Conservation (phyloP, 1,140 invertebrate species). For the Ladona fulva region DNA sequence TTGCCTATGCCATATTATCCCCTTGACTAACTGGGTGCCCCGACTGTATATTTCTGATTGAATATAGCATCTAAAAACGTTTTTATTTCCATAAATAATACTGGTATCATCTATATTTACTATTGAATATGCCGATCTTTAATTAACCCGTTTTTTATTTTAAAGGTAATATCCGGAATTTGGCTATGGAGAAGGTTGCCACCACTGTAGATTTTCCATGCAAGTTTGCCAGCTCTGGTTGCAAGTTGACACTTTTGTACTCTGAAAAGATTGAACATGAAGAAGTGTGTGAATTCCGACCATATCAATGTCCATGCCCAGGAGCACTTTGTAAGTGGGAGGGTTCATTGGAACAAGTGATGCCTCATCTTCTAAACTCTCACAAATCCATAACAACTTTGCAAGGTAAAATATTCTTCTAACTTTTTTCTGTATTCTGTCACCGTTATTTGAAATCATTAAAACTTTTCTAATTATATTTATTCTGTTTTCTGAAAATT, state of each 20-base stretch:
- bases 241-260: slow-evolving; percentile 82
- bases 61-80: no score
- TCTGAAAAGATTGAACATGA: slow-evolving; percentile 98
- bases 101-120: no score
- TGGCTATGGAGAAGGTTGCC: slow-evolving; percentile 99
- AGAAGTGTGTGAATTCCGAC: slow-evolving; percentile 94
- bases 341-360: slow-evolving; percentile 89
- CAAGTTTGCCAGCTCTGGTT: slow-evolving; percentile 96
- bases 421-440: slow-evolving; percentile 16
- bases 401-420: no score
- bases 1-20: no score
- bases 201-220: slow-evolving; percentile 97
- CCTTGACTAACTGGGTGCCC: no score
- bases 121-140: no score
- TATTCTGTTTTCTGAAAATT: no score
- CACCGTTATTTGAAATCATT: background rate
- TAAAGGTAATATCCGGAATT: slow-evolving; percentile 89
- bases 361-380: slow-evolving; percentile 93
- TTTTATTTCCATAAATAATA: no score
- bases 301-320: slow-evolving; percentile 96
- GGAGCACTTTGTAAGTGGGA: slow-evolving; percentile 99
- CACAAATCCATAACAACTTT: slow-evolving; percentile 99
- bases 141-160: slow-evolving; percentile 19
- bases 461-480: no score
- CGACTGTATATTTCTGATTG: no score